phyloP scores from a whole-genome alignment of 2,113 vertebrate species.

The Alligator mississippiensis region DNA sequence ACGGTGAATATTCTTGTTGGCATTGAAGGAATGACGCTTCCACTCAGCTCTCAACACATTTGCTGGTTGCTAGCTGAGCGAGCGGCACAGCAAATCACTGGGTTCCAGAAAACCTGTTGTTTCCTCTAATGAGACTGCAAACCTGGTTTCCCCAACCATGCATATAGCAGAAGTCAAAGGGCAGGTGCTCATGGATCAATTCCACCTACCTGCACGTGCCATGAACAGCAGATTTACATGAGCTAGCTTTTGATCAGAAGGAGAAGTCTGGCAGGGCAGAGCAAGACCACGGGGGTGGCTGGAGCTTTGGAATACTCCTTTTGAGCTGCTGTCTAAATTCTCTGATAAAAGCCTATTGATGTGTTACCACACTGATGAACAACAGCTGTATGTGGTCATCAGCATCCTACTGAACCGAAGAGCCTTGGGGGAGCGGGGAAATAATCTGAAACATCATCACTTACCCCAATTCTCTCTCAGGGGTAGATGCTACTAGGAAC shows the following conservation, averaged over 20 bases:
- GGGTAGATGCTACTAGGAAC: conserved; percentile 21
- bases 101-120: not conserved
- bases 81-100: not conserved
- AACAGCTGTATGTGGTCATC: not conserved
- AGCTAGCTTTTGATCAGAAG: not conserved
- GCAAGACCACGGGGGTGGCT: accelerated
- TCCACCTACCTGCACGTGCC: not conserved
- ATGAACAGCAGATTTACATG: not conserved
- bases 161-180: not conserved
- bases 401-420: conserved; percentile 21
- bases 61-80: not conserved
- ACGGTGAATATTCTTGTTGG: not conserved
- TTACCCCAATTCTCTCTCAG: not conserved
- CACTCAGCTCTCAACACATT: not conserved
- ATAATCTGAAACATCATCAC: conserved; percentile 25
- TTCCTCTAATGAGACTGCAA: not conserved
- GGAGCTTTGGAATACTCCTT: not conserved
- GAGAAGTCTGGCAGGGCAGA: not conserved
- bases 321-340: not conserved
- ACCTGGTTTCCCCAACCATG: not conserved
- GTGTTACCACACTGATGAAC: not conserved
- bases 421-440: not conserved
- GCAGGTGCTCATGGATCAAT: accelerated
- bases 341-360: not conserved
- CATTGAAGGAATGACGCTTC: not conserved